phyloP scores from a whole-genome alignment of 2,113 vertebrate genomes.

The Triplophysa dalaica region DNA sequence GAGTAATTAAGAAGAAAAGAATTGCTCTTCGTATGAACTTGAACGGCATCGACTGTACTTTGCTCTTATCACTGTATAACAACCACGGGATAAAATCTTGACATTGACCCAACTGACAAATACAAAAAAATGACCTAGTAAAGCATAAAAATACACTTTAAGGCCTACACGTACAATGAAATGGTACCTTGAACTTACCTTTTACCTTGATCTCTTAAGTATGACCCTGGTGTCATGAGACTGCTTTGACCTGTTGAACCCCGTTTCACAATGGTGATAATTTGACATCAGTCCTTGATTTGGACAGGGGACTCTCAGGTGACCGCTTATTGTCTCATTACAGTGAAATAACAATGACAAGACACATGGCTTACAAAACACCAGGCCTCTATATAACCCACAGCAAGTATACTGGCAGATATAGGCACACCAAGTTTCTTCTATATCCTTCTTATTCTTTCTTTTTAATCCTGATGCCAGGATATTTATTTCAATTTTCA shows the following conservation, averaged over 20 bases:
- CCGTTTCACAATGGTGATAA: conserved; percentile 8
- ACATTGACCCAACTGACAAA: conserved; percentile 18
- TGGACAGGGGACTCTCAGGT: conserved; percentile 39
- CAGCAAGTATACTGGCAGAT: background rate
- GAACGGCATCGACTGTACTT: background rate
- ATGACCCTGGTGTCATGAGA: background rate
- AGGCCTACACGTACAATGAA: background rate
- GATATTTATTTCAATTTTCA: conserved; percentile 10
- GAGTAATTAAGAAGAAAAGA: no score
- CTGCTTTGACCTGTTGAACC: conserved; percentile 21
- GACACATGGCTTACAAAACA: background rate
- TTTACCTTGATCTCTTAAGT: background rate
- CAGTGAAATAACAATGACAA: conserved; percentile 27
- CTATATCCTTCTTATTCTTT: background rate
- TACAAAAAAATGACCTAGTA: background rate
- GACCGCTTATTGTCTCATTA: conserved; percentile 40
- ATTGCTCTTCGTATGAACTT: background rate
- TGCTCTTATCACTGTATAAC: conserved; percentile 27
- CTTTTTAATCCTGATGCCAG: background rate
- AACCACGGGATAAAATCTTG: conserved; percentile 2
- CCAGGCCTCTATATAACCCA: conserved; percentile 6
- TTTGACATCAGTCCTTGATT: conserved; percentile 32
- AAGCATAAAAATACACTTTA: background rate
- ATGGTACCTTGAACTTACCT: background rate
- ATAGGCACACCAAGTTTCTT: background rate